phyloP scores from a whole-genome alignment of 2,797 vertebrate species.

The Clarias laeviceps region DNA sequence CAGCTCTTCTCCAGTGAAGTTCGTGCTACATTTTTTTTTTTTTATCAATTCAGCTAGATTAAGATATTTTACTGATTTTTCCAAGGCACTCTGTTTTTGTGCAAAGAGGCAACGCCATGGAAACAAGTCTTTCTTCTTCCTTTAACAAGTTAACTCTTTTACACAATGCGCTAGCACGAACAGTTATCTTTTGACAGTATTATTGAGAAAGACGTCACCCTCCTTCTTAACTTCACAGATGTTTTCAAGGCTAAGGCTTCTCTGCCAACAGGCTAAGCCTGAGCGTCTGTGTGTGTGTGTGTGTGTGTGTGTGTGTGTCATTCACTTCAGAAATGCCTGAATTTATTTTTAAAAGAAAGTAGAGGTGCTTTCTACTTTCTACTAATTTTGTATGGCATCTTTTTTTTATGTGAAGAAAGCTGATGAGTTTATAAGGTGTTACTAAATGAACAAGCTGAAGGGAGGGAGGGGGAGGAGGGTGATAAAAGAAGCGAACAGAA shows the following conservation, averaged over 20 bases:
- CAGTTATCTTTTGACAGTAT: neutral
- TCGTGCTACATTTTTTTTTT: neutral
- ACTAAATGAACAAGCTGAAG: neutral
- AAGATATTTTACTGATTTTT: neutral
- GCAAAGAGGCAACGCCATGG: neutral
- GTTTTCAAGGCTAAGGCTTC: constrained; percentile 31
- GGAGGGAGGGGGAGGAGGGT: neutral
- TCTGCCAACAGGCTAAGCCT: neutral
- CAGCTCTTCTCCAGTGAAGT: constrained; percentile 11
- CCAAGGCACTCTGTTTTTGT: neutral
- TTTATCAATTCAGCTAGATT: neutral
- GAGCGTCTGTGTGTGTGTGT: neutral
- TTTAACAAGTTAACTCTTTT: neutral
- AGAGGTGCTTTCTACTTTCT: neutral
- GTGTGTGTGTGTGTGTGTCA: neutral
- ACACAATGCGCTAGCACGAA: neutral
- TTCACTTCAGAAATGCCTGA: neutral
- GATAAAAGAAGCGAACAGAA: constrained; percentile 26
- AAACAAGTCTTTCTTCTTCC: constrained; percentile 19
- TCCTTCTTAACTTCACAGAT: constrained; percentile 29
- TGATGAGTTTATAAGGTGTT: neutral
- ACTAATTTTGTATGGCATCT: neutral
- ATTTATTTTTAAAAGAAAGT: no score
- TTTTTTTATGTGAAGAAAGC: neutral
- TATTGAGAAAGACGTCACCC: constrained; percentile 9